Conservation (phyloP, 2,113 vertebrate genomes). For the Elephas maximus region DNA sequence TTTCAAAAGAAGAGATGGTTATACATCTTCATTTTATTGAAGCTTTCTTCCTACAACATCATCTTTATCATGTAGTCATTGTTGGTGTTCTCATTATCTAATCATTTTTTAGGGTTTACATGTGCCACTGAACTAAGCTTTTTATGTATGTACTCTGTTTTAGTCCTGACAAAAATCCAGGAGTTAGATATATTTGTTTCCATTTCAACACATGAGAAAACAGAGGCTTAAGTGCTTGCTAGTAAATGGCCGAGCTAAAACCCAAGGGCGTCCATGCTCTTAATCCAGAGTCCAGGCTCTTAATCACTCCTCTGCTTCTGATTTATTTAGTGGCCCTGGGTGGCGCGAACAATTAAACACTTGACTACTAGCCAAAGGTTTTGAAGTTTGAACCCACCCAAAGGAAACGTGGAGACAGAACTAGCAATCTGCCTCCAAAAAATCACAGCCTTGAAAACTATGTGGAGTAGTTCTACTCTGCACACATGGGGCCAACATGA, state of each 20-base stretch:
- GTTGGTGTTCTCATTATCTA: neutral
- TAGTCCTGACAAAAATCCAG: slow-evolving; percentile 1
- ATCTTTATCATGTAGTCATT: neutral
- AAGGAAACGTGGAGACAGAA: neutral
- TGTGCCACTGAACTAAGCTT: neutral
- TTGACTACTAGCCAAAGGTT: neutral
- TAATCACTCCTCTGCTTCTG: neutral
- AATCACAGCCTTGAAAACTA: neutral
- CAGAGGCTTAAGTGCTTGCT: neutral
- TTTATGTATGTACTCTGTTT: neutral
- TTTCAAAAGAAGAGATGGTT: slow-evolving; percentile 28
- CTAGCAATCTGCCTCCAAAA: neutral
- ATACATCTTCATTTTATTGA: neutral
- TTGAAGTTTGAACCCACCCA: neutral
- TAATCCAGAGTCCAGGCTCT: neutral
- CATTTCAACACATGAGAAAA: slow-evolving; percentile 21
- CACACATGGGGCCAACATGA: neutral
- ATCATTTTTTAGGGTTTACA: neutral
- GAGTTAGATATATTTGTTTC: neutral
- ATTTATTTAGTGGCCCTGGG: slow-evolving; percentile 27
- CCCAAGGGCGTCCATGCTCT: neutral
- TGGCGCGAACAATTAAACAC: neutral
- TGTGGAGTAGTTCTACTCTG: neutral
- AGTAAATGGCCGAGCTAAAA: neutral
- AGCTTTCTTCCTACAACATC: slow-evolving; percentile 5